Evolutionary conservation across 1,140 invertebrate species (phyloP), one percentile per base, ranked within the genome.

Genomic region (Hesperophylax magnus): DNA sequence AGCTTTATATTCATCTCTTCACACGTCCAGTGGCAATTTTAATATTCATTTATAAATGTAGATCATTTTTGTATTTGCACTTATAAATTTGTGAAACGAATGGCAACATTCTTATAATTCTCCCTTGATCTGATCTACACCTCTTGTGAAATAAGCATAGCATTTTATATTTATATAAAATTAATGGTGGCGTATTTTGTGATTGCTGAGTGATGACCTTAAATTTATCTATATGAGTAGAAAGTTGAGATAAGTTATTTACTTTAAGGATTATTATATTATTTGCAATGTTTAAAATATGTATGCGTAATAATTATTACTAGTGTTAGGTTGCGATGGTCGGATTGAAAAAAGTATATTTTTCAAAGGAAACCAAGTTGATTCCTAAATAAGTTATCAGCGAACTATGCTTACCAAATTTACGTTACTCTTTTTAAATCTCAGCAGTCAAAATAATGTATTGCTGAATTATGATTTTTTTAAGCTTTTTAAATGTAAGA

Each of bases 401-500:
- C 18, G 20, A 52, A 71, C 67, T 71, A 71, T 34, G 47, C 47
- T 71, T 71, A 71, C 67, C 67, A 71, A 71, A 71, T 52, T 71
- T 71, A 71, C 20, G 0, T 71, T 71, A 52, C 17, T 71, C 39
- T 5, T 14, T 71, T 52, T 18, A 22, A 20, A 20, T 65, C 1
- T 22, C n/a, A 53, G 47, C 27, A 61, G 27, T 31, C 31, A 8
- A 22, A 34, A 14, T 47, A 47, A 47, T 14, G 8, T 14, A 67
- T 27, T n/a, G 63, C 31, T 67, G 24, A 31, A 31, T 67, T 67
- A 34, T 67, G 17, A 15, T 34, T 67, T 61, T n/a, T 27, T 34
- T 47, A 52, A 53, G 18, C 34, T 47, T 53, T 52, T 47, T 31
- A 22, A 65, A 17, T 31, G 18, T 20, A 14, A 53, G 39, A 52